Conservation (phyloP, 2,113 vertebrate species). For the Thamnaconus septentrionalis region DNA sequence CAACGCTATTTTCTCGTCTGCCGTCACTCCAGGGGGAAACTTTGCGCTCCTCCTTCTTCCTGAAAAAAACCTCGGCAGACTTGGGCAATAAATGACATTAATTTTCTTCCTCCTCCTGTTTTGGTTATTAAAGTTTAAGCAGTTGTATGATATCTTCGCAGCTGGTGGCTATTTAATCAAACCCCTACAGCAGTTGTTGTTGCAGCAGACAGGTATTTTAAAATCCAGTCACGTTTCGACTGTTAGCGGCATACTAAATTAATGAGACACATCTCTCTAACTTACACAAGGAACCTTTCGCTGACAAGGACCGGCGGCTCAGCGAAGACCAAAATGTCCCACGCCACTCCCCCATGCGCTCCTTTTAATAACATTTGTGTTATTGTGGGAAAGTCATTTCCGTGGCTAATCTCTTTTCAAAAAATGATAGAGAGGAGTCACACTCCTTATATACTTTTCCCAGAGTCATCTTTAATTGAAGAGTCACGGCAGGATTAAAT, state of each 20-base stretch:
- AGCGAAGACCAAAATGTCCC: constrained; percentile 6
- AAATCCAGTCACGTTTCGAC: background rate
- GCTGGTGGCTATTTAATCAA: constrained; percentile 16
- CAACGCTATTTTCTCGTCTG: constrained; percentile 31
- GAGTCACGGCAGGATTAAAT: constrained; percentile 67
- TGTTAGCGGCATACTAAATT: constrained; percentile 9
- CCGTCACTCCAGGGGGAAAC: constrained; percentile 18
- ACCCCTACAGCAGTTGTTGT: background rate
- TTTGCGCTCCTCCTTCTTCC: background rate
- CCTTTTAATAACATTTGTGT: constrained; percentile 40
- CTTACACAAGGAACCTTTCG: constrained; percentile 3
- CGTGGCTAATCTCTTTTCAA: constrained; percentile 51
- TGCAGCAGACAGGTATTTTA: constrained; percentile 1
- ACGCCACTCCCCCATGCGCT: background rate
- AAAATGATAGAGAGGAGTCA: constrained; percentile 39
- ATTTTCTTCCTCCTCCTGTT: background rate
- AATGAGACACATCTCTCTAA: constrained; percentile 6
- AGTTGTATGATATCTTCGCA: background rate
- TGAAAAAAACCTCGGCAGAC: constrained; percentile 22
- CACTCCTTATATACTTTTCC: constrained; percentile 55
- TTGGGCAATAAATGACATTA: constrained; percentile 7
- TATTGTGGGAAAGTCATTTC: constrained; percentile 53
- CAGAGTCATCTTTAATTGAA: constrained; percentile 64
- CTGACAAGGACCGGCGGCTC: background rate
- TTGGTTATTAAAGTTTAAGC: constrained; percentile 24